Percentiles rank a stretch among this genome's conserved stretches.
phyloP scores from a whole-genome alignment of 1,140 invertebrate species.

The Hypsibius dujardini region DNA sequence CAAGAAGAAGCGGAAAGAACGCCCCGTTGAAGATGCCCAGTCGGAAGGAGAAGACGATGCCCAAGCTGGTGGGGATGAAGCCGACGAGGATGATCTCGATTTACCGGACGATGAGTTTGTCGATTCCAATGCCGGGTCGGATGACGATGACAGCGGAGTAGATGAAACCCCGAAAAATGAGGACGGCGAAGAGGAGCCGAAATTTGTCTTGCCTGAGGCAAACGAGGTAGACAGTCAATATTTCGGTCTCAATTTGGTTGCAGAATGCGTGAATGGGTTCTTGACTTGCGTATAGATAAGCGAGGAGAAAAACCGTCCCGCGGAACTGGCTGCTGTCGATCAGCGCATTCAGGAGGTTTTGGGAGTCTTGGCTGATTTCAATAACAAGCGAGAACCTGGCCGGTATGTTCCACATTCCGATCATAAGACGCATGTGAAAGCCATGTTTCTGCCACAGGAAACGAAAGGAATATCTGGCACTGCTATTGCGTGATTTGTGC shows the following conservation, averaged over 20 bases:
- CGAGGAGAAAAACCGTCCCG: conserved; percentile 27
- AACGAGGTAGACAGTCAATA: conserved; percentile 1
- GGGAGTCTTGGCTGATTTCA: conserved; percentile 73
- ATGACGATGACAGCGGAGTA: background rate
- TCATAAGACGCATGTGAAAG: conserved; percentile 11
- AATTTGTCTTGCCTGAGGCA: conserved; percentile 18
- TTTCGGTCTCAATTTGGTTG: background rate
- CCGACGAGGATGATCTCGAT: conserved; percentile 33
- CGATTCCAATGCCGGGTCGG: background rate
- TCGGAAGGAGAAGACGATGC: conserved; percentile 21
- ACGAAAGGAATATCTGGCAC: conserved; percentile 58
- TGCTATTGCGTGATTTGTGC: conserved; percentile 67
- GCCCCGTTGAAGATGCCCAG: conserved; percentile 23
- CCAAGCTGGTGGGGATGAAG: conserved; percentile 22
- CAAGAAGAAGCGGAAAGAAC: conserved; percentile 5
- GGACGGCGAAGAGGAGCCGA: conserved; percentile 32
- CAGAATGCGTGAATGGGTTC: conserved; percentile 1
- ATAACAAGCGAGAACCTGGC: conserved; percentile 50
- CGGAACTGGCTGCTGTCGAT: conserved; percentile 62
- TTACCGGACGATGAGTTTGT: conserved; percentile 32
- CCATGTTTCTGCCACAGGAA: conserved; percentile 35
- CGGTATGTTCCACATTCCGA: conserved; percentile 32
- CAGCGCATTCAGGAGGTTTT: conserved; percentile 76
- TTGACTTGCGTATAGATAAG: conserved; percentile 16
- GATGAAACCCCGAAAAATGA: conserved; percentile 25